Evolutionary conservation across 2,888 invertebrate genomes (phyloP), one percentile per base, ranked within the genome.

Genomic region (Ecdyonurus torrentis): DNA sequence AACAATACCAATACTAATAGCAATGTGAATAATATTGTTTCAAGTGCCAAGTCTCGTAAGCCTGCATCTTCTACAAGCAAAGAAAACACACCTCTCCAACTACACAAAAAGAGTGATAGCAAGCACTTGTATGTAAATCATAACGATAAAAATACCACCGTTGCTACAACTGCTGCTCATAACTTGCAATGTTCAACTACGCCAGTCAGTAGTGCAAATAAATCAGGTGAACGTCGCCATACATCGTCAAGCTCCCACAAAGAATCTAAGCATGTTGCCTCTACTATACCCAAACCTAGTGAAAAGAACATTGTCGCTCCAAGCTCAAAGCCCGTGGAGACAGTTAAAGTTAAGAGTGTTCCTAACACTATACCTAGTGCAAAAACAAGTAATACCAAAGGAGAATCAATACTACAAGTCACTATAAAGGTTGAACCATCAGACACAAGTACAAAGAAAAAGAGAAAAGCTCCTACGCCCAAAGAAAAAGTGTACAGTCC

Each of bases 401-500:
- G 37, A 37, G 37, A 37, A 10, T 5, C 7, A 37, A 37, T 37
- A 10, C 7, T 37, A 37, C 37, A 5, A 10, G 37, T 37, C 15
- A n/a, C n/a, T n/a, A n/a, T n/a, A n/a, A n/a, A n/a, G n/a, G n/a
- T n/a, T n/a, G n/a, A n/a, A n/a, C n/a, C 24, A 60, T 18, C 24
- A 5, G 25, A 25, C 22, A 22, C 66, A 66, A 2, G 67, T 67
- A 53, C 65, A 69, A 20, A 72, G 78, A 25, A 74, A 37, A 37
- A 37, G 37, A 37, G 37, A 15, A 37, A 37, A 37, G 7, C 37
- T 10, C 37, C 37, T 10, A 15, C 37, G 7, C 37, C 37, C 37
- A 37, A 37, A 37, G 37, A 37, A 15, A 37, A 37, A 15, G 15
- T 75, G 63, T 78, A 76, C 70, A 76, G 77, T 69, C 72, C 78